Base-by-base conservation (phyloP, 2,113 vertebrate species). In the Upupa epops region DNA sequence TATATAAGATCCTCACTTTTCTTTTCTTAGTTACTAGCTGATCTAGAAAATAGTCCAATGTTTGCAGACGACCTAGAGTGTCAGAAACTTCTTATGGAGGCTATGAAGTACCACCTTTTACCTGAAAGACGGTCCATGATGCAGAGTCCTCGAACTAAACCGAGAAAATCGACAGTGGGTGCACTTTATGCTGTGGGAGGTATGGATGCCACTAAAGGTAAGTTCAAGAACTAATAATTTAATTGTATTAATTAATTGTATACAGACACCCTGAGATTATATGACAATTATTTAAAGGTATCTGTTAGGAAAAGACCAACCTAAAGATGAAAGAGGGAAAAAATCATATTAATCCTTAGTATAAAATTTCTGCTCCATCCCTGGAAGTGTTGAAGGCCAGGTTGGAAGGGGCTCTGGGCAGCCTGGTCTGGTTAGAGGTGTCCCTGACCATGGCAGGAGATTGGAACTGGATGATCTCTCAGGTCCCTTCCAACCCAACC, bases 21-120 rank as follows among this genome's bases (percentile, higher is more conserved):
- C 55, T 16, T 89, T 83, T 93, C 95, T 72, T 80, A 99, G 99
- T 97, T 99, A 40, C 97, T 99, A 79, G 99, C 99, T 46, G 99
- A 99, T 96, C 96, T 99, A 86, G 99, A 99, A 97, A 99, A 99
- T 73, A 99, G 98, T 84, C 98, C 98, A 52, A 98, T 99, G 98
- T 99, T 99, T 97, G 98, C 98, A 45, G 98, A 98, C 8, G 98
- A 99, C 87, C 97, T 99, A 64, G 98, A 99, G 88, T 99, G 99
- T 88, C 99, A 99, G 94, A 99, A 99, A 52, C 98, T 99, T 11
- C 97, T 99, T 13, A 99, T 99, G 98, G 99, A 99, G 97, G 99
- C 99, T 58, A 99, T 99, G 99, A 99, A 99, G 87, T 99, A 99
- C 73, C 99, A 99, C 79, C 98, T 99, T 8, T 96, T 99, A 70